phyloP scores from a whole-genome alignment of 2,113 vertebrate species.

The Larimichthys polyactis region DNA sequence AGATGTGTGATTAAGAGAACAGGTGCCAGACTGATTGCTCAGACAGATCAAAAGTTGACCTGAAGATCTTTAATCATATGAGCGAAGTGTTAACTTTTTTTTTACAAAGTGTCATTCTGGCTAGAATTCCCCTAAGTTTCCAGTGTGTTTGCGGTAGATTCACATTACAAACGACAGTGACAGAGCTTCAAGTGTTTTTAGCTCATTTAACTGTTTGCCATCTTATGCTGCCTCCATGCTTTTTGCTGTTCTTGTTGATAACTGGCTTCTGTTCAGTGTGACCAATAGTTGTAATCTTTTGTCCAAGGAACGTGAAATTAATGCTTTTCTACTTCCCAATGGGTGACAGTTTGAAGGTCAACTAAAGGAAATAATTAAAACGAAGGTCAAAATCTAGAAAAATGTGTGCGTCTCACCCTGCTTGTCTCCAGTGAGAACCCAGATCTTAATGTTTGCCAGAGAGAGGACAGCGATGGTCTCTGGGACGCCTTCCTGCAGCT shows the following conservation, averaged over 20 bases:
- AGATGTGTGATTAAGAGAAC: not conserved
- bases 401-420: conserved; percentile 85
- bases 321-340: not conserved
- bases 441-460: conserved; percentile 95
- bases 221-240: not conserved
- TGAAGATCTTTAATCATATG: not conserved
- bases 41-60: not conserved
- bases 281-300: not conserved
- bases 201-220: not conserved
- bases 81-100: not conserved
- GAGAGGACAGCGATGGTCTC: conserved; percentile 94
- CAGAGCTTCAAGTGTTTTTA: not conserved
- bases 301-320: not conserved
- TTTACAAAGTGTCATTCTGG: not conserved
- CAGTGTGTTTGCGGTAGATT: not conserved
- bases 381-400: not conserved
- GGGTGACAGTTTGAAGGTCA: not conserved
- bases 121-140: not conserved
- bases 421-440: conserved; percentile 97
- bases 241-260: not conserved
- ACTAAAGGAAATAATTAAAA: too few relatives aligned
- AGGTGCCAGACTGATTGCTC: not conserved
- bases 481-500: conserved; percentile 93
- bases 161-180: not conserved
- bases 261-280: not conserved